A percentile compares a stretch with the other conserved stretches of the same genome.
phyloP scores from a whole-genome alignment of 2,797 vertebrate genomes.

The Martes flavigula region DNA sequence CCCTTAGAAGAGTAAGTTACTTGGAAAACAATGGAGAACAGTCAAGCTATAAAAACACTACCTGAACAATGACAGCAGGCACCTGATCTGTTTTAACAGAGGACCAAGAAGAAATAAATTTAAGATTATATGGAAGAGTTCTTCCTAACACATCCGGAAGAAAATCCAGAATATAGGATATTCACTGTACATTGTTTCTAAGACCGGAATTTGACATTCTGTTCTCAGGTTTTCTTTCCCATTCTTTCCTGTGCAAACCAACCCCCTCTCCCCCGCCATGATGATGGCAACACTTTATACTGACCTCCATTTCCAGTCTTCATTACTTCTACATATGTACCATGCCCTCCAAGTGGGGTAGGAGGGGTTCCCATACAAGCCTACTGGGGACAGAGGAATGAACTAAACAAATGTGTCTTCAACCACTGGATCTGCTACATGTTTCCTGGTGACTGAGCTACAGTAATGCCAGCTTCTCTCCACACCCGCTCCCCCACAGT shows the following conservation, averaged over 20 bases:
- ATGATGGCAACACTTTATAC: neutral
- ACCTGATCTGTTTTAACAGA: neutral
- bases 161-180: neutral
- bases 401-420: neutral
- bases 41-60: neutral
- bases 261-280: neutral
- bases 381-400: neutral
- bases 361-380: neutral
- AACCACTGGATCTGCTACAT: neutral
- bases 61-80: neutral
- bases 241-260: neutral
- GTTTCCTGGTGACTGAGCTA: neutral
- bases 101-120: neutral
- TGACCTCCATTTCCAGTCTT: neutral
- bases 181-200: neutral
- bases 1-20: neutral
- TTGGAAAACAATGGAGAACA: neutral
- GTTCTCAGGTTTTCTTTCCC: neutral
- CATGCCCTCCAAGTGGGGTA: neutral
- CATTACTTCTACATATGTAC: neutral
- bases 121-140: neutral
- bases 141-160: neutral
- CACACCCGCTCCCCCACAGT: neutral
- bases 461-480: neutral
- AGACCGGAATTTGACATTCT: neutral